phyloP scores from a whole-genome alignment of 2,797 vertebrate genomes.

The Acanthiza pusilla region DNA sequence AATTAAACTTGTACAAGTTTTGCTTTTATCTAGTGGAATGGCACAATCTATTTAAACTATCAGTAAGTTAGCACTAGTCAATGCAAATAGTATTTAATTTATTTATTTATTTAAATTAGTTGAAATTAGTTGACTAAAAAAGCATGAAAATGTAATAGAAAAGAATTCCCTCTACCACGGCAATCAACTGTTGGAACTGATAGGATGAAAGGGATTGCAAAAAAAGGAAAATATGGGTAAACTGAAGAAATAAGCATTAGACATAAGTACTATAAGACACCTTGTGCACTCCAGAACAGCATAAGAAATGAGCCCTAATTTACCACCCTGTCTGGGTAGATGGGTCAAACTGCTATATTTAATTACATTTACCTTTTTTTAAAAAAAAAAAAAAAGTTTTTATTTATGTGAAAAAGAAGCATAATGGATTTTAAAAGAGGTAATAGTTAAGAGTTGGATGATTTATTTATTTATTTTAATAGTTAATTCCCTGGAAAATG shows the following conservation, averaged over 20 bases:
- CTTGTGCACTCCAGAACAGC: background rate
- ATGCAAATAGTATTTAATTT: background rate
- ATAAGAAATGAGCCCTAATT: background rate
- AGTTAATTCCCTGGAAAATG: background rate
- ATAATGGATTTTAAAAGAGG: background rate
- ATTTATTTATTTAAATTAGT: background rate
- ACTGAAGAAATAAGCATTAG: background rate
- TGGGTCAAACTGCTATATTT: background rate
- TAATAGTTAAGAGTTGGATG: background rate
- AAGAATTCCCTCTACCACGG: background rate
- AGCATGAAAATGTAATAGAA: background rate
- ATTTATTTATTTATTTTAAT: conserved; percentile 2
- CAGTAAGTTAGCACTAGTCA: background rate
- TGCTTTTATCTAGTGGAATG: background rate
- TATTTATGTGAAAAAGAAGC: background rate
- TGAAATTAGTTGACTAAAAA: background rate
- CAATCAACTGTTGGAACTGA: background rate
- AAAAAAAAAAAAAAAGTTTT: background rate
- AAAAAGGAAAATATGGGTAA: background rate
- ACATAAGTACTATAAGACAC: background rate
- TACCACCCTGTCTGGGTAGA: background rate
- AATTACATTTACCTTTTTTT: background rate
- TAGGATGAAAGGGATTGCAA: background rate
- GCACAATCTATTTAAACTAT: background rate
- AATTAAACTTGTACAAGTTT: background rate